Evolutionary conservation across 2,797 vertebrate species (phyloP).

Genomic region (Cyprinella venusta): DNA sequence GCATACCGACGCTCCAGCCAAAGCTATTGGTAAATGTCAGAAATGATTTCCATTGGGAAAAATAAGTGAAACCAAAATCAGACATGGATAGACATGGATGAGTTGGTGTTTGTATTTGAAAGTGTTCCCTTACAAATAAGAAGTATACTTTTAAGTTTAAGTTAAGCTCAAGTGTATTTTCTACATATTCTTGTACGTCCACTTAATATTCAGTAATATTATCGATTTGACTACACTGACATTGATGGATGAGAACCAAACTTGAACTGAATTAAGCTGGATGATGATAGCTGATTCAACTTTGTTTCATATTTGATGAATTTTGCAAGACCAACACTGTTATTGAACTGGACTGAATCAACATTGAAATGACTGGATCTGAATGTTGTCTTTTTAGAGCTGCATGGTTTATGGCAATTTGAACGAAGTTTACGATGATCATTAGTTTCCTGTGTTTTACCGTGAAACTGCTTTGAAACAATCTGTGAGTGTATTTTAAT

Average conservation of each 20-base stretch:
- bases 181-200: background rate
- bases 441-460: background rate
- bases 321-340: no score
- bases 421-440: background rate
- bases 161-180: constrained; percentile 2
- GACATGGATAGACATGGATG: constrained; percentile 49
- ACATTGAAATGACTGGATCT: background rate
- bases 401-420: background rate
- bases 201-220: background rate
- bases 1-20: constrained; percentile 50
- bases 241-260: background rate
- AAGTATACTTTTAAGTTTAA: background rate
- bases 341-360: background rate
- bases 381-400: background rate
- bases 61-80: constrained; percentile 51
- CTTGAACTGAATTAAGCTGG: background rate
- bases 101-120: constrained; percentile 48
- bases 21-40: constrained; percentile 59
- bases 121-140: background rate
- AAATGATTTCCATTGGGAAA: constrained; percentile 54
- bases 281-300: background rate
- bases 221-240: background rate
- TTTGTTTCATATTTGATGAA: background rate
- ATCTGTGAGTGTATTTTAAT: background rate
- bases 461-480: background rate